Evolutionary conservation across 2,888 invertebrate genomes (phyloP), one percentile per base, ranked within the genome.

Genomic region (Andricus quercusramuli): DNA sequence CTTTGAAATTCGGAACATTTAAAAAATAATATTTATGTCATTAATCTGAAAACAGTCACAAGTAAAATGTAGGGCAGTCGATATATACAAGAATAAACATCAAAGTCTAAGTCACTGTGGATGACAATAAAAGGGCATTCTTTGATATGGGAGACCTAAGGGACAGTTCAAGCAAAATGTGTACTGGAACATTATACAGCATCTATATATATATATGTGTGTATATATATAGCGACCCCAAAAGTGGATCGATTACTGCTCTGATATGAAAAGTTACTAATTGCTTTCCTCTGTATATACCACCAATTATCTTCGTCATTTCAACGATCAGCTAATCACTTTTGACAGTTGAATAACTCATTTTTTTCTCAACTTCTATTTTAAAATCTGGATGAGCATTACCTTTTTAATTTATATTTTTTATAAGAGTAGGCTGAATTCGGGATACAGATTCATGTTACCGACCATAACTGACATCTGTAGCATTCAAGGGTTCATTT

Each of bases 201-300:
- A 47, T 47, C 17, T 17, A 51, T 51, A 51, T 51, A 51, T 15
- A 20, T 51, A 51, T n/a, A n/a, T n/a, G n/a, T n/a, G n/a, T 51
- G 20, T 32, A 51, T 51, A 51, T 51, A 51, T 51, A 51, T n/a
- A n/a, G 51, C 51, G 5, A 20, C 9, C 56, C 56, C n/a, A n/a
- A 56, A 56, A 56, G n/a, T 56, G n/a, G 56, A 56, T 56, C 56
- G 56, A 56, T 56, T 56, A 56, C 56, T n/a, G 56, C 2, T n/a
- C 56, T 56, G 56, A 56, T n/a, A n/a, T 56, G 56, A n/a, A 56
- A 56, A 56, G n/a, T 56, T 56, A 56, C 56, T n/a, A 56, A 56
- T 56, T 56, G 56, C 56, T 56, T 56, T 56, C 15, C 56, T n/a
- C n/a, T n/a, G 56, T 8, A 56, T 56, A 56, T 56, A n/a, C 56